A percentile compares a stretch with the other conserved stretches of the same genome.
Evolutionary conservation across 2,113 vertebrate species (phyloP).

Genomic region (Istiophorus platypterus): DNA sequence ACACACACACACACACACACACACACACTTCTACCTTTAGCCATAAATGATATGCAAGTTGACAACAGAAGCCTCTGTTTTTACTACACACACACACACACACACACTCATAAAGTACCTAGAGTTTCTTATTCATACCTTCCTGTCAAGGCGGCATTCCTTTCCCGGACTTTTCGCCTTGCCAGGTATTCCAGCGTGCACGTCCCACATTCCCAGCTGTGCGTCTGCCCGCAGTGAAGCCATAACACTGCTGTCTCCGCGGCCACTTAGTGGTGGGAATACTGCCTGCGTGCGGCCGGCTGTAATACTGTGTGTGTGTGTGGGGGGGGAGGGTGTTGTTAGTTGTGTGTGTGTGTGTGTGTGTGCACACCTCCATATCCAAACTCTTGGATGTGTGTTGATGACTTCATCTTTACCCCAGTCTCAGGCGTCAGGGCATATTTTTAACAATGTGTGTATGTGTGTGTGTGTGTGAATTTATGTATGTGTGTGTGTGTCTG

Average conservation of each 20-base stretch:
- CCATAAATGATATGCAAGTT: conserved; percentile 17
- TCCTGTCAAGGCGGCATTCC: conserved; percentile 73
- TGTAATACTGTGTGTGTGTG: conserved; percentile 13
- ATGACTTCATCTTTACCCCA: conserved; percentile 76
- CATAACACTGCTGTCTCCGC: conserved; percentile 72
- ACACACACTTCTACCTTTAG: conserved; percentile 19
- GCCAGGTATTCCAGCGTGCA: conserved; percentile 71
- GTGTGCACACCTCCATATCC: conserved; percentile 24
- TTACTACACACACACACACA: conserved; percentile 29
- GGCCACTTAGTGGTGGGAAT: conserved; percentile 64
- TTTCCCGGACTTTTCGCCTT: conserved; percentile 57
- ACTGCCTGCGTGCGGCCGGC: conserved; percentile 53
- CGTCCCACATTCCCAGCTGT: conserved; percentile 79
- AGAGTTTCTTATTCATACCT: conserved; percentile 65
- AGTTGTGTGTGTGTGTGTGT: conserved; percentile 25
- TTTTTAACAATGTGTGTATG: conserved; percentile 66
- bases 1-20: conserved; percentile 23
- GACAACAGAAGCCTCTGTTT: conserved; percentile 46
- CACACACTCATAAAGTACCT: conserved; percentile 16
- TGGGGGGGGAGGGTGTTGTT: too few relatives aligned
- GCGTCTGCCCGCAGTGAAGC: conserved; percentile 69
- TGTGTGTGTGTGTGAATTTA: conserved; percentile 32
- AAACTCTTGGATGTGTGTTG: conserved; percentile 49
- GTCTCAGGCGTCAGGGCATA: conserved; percentile 64
- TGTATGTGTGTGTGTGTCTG: not conserved